phyloP scores from a whole-genome alignment of 2,113 vertebrate species.

The Callochromis pleurospilus region DNA sequence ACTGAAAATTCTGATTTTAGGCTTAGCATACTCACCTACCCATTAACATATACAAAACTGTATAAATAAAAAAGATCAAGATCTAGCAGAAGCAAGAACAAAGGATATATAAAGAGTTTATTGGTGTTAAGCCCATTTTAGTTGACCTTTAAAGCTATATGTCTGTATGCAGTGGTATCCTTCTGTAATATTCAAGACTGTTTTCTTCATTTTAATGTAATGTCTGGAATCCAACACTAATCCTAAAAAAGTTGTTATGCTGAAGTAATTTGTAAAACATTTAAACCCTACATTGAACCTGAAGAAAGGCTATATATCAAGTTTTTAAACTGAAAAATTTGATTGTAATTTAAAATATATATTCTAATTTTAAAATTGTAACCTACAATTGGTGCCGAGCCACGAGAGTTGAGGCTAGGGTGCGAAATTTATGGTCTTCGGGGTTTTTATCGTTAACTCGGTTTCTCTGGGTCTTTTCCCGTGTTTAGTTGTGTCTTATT shows the following conservation, averaged over 20 bases:
- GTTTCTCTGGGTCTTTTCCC: background rate
- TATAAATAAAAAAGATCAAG: background rate
- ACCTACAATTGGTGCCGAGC: background rate
- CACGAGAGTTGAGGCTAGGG: fast-evolving
- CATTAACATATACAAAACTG: background rate
- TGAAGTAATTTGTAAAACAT: background rate
- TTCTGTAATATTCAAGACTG: background rate
- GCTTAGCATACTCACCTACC: background rate
- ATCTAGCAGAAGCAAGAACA: background rate
- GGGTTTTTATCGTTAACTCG: background rate
- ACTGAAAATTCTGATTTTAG: background rate
- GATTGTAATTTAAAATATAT: background rate
- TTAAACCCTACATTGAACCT: background rate
- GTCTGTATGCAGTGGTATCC: background rate
- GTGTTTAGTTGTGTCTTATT: background rate
- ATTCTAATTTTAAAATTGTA: background rate
- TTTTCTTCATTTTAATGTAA: background rate
- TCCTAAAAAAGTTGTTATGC: background rate
- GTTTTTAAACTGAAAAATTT: background rate
- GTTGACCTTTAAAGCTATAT: background rate
- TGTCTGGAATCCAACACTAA: background rate
- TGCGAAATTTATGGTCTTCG: background rate
- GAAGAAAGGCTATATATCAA: background rate
- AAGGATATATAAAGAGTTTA: background rate
- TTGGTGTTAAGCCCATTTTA: background rate